A percentile compares a stretch with the other conserved stretches of the same genome.
These are phyloP conservation scores for Engraulis encrasicolus DNA, from an alignment of 2,113 vertebrate genomes.

Conservation along the genomic window DNA sequence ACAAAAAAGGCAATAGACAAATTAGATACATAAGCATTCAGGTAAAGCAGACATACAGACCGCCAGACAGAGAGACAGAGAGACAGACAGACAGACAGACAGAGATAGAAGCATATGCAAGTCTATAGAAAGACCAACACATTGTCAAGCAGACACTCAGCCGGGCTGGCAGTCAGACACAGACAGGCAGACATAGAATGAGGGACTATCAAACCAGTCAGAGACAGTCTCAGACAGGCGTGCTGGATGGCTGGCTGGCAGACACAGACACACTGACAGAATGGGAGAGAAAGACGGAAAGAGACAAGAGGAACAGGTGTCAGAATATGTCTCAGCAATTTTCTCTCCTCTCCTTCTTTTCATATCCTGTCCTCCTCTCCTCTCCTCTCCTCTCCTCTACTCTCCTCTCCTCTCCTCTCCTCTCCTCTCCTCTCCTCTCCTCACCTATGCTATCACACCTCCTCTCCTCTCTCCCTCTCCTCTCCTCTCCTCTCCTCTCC, in stretches of 20 bases:
- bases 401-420: too few relatives aligned
- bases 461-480: too few relatives aligned
- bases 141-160: neutral
- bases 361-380: too few relatives aligned
- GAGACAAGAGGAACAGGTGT: neutral
- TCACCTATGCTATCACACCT: too few relatives aligned
- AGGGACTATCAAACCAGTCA: neutral
- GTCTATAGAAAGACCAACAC: neutral
- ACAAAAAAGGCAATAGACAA: too few relatives aligned
- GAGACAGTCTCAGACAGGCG: neutral
- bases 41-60: conserved; percentile 44
- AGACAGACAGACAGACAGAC: conserved; percentile 42
- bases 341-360: neutral
- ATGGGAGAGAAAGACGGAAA: neutral
- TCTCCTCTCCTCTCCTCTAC: too few relatives aligned
- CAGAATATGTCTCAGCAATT: neutral
- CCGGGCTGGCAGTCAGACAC: neutral
- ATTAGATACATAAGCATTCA: conserved; percentile 57
- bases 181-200: neutral
- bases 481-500: too few relatives aligned
- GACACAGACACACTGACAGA: neutral
- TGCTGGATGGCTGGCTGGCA: neutral
- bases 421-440: too few relatives aligned
- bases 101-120: conserved; percentile 16
- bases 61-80: neutral